These are phyloP conservation scores for Corythaeola cristata DNA, from an alignment of 2,113 vertebrate species.

Conservation along the genomic window DNA sequence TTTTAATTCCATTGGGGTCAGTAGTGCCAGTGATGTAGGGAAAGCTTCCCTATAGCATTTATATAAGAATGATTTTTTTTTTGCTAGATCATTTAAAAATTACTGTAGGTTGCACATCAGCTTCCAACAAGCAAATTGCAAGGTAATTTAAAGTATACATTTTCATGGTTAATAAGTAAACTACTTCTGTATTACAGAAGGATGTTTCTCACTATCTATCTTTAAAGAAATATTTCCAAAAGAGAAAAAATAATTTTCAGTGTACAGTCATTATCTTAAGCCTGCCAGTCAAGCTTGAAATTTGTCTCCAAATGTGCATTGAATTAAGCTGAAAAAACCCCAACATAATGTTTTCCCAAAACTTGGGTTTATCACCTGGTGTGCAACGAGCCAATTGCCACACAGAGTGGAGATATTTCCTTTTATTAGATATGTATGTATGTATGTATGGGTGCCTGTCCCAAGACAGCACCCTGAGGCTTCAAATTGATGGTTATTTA, in stretches of 20 bases:
- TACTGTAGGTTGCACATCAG: neutral
- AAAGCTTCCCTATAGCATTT: neutral
- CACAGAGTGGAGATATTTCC: too few species aligned
- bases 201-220: neutral
- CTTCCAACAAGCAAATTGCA: constrained; percentile 3
- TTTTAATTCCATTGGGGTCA: neutral
- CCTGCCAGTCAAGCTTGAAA: neutral
- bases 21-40: neutral
- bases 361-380: too few species aligned
- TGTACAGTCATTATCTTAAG: neutral
- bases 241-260: neutral
- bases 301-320: neutral
- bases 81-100: neutral
- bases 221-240: neutral
- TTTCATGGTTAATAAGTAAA: neutral
- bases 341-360: neutral
- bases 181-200: neutral
- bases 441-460: too few species aligned
- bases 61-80: neutral
- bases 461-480: too few species aligned
- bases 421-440: too few species aligned
- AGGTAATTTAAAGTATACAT: neutral
- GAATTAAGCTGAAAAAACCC: neutral
- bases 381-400: too few species aligned
- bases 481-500: too few species aligned